A percentile compares a stretch with the other conserved stretches of the same genome.
Evolutionary conservation across 2,797 vertebrate species (phyloP).

Genomic region (Neostethus bicornis): DNA sequence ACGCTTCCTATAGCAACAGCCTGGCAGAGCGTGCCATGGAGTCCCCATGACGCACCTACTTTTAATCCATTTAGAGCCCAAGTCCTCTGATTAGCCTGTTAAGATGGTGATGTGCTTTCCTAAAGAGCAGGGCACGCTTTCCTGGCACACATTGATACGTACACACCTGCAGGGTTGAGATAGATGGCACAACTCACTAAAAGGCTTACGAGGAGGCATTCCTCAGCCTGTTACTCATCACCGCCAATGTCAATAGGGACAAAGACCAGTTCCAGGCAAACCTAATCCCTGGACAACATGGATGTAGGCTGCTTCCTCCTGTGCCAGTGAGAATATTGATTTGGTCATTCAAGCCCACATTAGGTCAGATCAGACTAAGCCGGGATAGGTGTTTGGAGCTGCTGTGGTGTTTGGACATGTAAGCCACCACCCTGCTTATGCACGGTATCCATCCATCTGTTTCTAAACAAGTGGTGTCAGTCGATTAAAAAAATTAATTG

Average conservation of each 20-base stretch:
- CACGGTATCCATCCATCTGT: too few relatives aligned
- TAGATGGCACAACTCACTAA: slow-evolving; percentile 13
- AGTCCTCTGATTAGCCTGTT: slow-evolving; percentile 18
- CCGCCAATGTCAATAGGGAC: slow-evolving; percentile 34
- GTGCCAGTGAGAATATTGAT: background rate
- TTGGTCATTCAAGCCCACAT: background rate
- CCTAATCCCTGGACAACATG: slow-evolving; percentile 19
- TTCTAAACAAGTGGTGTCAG: too few relatives aligned
- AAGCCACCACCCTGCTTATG: too few relatives aligned
- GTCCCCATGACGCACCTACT: slow-evolving; percentile 33
- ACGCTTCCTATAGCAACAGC: slow-evolving; percentile 7
- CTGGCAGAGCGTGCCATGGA: slow-evolving; percentile 22
- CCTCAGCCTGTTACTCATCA: slow-evolving; percentile 3
- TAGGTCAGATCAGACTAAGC: background rate
- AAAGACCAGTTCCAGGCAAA: slow-evolving; percentile 19
- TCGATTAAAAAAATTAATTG: too few relatives aligned
- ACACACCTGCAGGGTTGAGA: slow-evolving; percentile 9
- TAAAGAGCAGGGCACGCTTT: background rate
- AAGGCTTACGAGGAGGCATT: slow-evolving; percentile 23
- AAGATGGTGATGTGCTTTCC: background rate
- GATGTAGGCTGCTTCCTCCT: slow-evolving; percentile 2
- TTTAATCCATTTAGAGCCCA: slow-evolving; percentile 47
- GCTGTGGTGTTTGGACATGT: background rate
- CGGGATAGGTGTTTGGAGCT: background rate
- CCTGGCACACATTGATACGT: slow-evolving; percentile 2